phyloP scores from a whole-genome alignment of 2,888 invertebrate species.

The Heliconius cydno region DNA sequence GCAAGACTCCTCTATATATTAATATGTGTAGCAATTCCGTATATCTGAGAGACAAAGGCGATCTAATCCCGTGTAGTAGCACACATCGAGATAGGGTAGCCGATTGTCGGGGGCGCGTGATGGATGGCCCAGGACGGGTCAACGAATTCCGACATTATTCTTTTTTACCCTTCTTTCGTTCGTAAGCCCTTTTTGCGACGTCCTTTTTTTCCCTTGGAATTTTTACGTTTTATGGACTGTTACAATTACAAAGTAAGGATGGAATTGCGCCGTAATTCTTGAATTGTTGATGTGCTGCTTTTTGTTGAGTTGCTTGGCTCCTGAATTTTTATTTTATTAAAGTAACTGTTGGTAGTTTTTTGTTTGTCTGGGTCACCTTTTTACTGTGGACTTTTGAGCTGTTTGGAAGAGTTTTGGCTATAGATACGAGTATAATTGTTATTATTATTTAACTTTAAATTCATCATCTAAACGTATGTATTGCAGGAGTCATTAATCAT shows the following conservation, averaged over 20 bases:
- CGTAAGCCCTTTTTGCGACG: constrained; percentile 82
- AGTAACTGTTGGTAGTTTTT: constrained; percentile 3
- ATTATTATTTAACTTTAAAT: not conserved
- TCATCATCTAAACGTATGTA: not conserved
- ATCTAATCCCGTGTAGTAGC: constrained; percentile 76
- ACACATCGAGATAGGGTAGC: constrained; percentile 77
- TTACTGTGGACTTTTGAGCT: not conserved
- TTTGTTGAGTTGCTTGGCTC: constrained; percentile 37
- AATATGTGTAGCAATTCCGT: constrained; percentile 46
- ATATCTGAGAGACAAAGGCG: constrained; percentile 52
- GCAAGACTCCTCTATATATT: constrained; percentile 34
- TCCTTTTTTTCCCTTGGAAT: constrained; percentile 77
- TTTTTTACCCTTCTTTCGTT: constrained; percentile 84
- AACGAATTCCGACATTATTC: constrained; percentile 85
- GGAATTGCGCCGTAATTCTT: constrained; percentile 76
- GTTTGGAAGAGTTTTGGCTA: not conserved
- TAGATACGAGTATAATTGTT: not conserved
- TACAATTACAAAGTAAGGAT: constrained; percentile 83
- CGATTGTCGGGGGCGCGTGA: constrained; percentile 80
- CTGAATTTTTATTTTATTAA: constrained; percentile 18
- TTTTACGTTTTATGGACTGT: constrained; percentile 81
- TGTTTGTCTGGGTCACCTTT: constrained; percentile 12
- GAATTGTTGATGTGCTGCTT: constrained; percentile 60
- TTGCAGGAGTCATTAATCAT: not conserved
- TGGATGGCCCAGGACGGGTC: constrained; percentile 84